A percentile compares a stretch with the other conserved stretches of the same genome.
phyloP scores from a whole-genome alignment of 2,797 vertebrate genomes.

The Phalloptychus januarius region DNA sequence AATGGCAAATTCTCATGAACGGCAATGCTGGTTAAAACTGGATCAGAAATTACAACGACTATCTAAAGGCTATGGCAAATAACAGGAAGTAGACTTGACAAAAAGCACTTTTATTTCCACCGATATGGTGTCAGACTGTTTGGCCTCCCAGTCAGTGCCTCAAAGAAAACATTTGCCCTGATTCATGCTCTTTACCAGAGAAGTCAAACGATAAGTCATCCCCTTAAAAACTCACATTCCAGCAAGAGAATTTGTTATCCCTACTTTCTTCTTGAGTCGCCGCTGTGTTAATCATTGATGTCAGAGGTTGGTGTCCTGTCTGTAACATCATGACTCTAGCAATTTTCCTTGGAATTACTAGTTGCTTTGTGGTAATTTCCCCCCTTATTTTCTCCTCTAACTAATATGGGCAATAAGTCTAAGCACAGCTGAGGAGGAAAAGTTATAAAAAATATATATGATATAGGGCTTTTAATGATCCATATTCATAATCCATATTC shows the following conservation, averaged over 20 bases:
- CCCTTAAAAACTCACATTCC: background rate
- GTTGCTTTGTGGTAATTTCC: background rate
- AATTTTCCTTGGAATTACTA: background rate
- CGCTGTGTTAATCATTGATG: background rate
- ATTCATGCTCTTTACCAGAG: background rate
- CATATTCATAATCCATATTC: conserved; percentile 1
- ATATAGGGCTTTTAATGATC: background rate
- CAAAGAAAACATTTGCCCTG: background rate
- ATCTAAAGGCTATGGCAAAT: background rate
- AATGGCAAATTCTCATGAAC: background rate
- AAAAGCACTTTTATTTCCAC: background rate
- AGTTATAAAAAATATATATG: background rate
- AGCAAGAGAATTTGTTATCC: background rate
- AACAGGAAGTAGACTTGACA: background rate
- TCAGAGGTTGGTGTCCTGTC: background rate
- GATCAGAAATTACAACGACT: background rate
- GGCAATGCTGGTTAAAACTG: background rate
- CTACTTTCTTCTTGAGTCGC: background rate
- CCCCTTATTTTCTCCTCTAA: background rate
- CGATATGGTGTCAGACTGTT: background rate
- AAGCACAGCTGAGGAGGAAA: background rate
- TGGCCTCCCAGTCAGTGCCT: background rate
- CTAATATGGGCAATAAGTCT: background rate
- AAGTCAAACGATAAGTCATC: background rate
- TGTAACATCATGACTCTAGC: background rate